A percentile compares a stretch with the other conserved stretches of the same genome.
Evolutionary conservation across 2,113 vertebrate species (phyloP).

Genomic region (Plecotus auritus): DNA sequence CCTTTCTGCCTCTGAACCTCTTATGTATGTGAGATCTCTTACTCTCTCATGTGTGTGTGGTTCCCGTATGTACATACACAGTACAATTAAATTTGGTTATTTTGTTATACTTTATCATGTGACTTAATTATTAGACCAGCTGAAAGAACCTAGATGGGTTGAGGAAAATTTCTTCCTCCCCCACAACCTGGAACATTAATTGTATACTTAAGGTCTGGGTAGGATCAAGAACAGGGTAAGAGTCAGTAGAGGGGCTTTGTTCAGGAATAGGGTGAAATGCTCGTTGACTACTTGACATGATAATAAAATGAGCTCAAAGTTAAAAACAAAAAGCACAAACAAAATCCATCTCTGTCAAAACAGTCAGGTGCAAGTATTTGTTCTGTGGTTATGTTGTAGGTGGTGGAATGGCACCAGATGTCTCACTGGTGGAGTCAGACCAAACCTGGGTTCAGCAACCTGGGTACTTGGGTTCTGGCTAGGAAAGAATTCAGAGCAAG

Average conservation of each 20-base stretch:
- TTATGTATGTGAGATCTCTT: neutral
- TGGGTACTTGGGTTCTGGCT: too few relatives aligned
- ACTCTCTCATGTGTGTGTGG: too few relatives aligned
- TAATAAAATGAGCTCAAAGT: slow-evolving; percentile 4
- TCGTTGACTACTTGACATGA: neutral
- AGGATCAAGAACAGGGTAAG: neutral
- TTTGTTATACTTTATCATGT: neutral
- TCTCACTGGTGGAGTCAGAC: too few relatives aligned
- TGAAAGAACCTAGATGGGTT: neutral
- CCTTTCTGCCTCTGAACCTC: neutral
- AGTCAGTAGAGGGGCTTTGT: neutral
- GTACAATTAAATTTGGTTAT: neutral
- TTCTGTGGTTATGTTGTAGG: neutral
- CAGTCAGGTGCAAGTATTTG: neutral
- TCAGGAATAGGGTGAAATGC: neutral
- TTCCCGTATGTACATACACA: neutral
- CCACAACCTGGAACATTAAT: neutral
- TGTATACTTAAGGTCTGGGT: neutral
- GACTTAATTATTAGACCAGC: neutral
- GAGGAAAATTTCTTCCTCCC: neutral
- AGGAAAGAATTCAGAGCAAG: too few relatives aligned
- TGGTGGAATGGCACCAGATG: too few relatives aligned
- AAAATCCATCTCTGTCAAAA: neutral
- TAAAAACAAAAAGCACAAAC: neutral
- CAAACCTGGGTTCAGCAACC: too few relatives aligned